Base-by-base conservation (phyloP, 2,888 invertebrate genomes). In the Anthoptus insignis region DNA sequence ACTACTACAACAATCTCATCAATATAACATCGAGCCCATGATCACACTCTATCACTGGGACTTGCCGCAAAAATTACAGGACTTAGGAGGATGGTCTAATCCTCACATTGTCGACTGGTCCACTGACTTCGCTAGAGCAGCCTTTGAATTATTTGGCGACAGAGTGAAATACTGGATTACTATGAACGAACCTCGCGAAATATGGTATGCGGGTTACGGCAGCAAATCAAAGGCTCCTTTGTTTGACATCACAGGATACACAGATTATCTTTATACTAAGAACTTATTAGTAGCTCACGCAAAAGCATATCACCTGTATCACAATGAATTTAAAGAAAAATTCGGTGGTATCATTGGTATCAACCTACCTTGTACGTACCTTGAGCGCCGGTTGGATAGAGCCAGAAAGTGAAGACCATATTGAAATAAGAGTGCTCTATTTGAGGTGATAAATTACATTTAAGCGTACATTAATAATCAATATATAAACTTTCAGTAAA, bases 1-100 rank as follows among this genome's bases (percentile, higher is more conserved):
- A 75, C 21, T 84, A 83, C 60, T 87, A 87, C 52, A 84, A 82
- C 32, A 83, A 83, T 24, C 73, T 96, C n/a, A 94, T 96, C 34
- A 87, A 42, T 94, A 94, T 69, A 94, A 93, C 34, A 96, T 97
- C 60, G 77, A 91, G 68, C 96, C 96, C 0, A 85, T 94, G 84
- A 86, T 95, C n/a, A n/a, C n/a, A n/a, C n/a, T n/a, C n/a, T n/a
- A n/a, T n/a, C n/a, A n/a, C n/a, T n/a, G n/a, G n/a, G n/a, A n/a
- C n/a, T n/a, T 94, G 64, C 94, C 94, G 0, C 85, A 90, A 66
- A 84, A 84, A 50, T 76, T 95, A 0, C 94, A 93, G 68, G 89
- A 93, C 0, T 72, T 93, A 54, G 95, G 94, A 7, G 95, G 95
- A 4, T 92, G 91, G 82, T 73, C 89, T 1, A 93, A 93, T 69